These are phyloP conservation scores for Styela plicata DNA, from an alignment of 23 tunicate genomes.

Conservation along the genomic window DNA sequence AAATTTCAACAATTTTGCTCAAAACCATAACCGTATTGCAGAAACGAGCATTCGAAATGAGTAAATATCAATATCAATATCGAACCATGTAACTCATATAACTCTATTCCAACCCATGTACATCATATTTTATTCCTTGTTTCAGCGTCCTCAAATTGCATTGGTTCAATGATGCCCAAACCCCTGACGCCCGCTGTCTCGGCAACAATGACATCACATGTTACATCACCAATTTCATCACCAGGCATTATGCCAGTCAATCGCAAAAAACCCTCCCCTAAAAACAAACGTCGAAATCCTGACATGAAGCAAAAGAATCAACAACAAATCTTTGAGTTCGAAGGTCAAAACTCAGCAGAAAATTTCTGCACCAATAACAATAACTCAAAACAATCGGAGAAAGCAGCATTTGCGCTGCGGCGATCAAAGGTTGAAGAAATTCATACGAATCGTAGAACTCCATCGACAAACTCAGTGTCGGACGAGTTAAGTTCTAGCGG, in stretches of 20 bases:
- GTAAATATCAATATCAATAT: no score
- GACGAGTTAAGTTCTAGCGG: constrained; percentile 67
- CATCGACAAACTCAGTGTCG: constrained; percentile 75
- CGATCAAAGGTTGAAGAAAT: constrained; percentile 7
- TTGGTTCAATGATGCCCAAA: constrained; percentile 1
- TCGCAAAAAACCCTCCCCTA: not conserved
- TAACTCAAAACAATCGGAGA: not conserved
- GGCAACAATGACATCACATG: not conserved
- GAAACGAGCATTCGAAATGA: no score
- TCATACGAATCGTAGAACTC: constrained; percentile 41
- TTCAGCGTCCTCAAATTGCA: not conserved
- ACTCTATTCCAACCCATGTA: no score
- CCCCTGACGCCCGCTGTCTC: not conserved
- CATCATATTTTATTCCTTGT: not conserved
- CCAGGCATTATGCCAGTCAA: not conserved
- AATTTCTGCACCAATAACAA: constrained; percentile 21
- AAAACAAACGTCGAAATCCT: not conserved
- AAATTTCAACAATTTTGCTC: no score
- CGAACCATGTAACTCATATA: no score
- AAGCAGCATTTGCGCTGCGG: not conserved
- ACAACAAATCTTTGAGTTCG: not conserved
- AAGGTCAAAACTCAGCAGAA: constrained; percentile 3
- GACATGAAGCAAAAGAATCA: not conserved
- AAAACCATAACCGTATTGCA: no score
- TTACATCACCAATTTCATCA: not conserved